These are phyloP conservation scores for Sebastes oblongus DNA, from an alignment of 2,797 vertebrate species.

Conservation along the genomic window DNA sequence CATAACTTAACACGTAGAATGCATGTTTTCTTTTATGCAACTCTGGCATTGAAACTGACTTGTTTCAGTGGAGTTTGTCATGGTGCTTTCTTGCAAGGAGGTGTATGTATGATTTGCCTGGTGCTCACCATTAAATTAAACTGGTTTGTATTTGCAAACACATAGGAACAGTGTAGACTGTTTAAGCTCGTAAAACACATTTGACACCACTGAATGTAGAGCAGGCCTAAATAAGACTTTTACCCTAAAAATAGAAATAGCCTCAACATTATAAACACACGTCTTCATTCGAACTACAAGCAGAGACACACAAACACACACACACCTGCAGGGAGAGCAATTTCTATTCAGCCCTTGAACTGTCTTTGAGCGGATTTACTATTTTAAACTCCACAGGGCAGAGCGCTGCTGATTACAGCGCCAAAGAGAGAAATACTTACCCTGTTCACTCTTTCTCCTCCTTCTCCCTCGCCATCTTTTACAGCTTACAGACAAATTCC, in stretches of 20 bases:
- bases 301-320: slow-evolving; percentile 27
- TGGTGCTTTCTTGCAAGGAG: neutral
- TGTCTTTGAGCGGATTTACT: slow-evolving; percentile 73
- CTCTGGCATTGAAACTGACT: neutral
- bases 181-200: neutral
- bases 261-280: slow-evolving; percentile 3
- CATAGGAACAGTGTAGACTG: neutral
- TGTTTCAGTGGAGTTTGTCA: slow-evolving; percentile 20
- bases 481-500: slow-evolving; percentile 69
- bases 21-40: slow-evolving; percentile 1
- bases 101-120: neutral
- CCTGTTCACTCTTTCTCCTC: slow-evolving; percentile 34
- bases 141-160: neutral
- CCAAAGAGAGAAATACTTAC: slow-evolving; percentile 60
- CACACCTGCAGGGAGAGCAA: slow-evolving; percentile 26
- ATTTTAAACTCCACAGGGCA: slow-evolving; percentile 65
- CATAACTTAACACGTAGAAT: neutral
- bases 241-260: slow-evolving; percentile 15
- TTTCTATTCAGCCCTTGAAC: slow-evolving; percentile 64
- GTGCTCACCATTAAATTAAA: neutral
- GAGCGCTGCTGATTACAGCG: slow-evolving; percentile 55
- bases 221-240: neutral
- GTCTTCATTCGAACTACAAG: slow-evolving; percentile 27
- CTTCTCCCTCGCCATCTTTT: slow-evolving; percentile 56
- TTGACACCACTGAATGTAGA: neutral